These are phyloP conservation scores for Nasonia vitripennis DNA, from an alignment of 1,140 invertebrate species.

Conservation along the genomic window DNA sequence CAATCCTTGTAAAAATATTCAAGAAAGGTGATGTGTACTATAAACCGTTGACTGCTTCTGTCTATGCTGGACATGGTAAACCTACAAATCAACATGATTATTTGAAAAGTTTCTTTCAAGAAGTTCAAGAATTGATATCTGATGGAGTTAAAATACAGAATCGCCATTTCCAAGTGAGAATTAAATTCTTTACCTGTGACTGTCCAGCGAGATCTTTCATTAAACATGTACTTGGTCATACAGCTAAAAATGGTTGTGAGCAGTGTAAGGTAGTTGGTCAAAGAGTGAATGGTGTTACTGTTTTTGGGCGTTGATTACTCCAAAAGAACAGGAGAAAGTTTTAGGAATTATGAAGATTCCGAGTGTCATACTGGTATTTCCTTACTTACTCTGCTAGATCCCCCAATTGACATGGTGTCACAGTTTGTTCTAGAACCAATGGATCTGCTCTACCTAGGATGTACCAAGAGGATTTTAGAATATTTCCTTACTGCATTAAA, in stretches of 20 bases:
- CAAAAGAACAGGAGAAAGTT: not conserved
- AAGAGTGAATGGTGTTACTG: not conserved
- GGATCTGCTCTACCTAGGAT: not conserved
- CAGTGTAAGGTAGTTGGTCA: not conserved
- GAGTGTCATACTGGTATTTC: not conserved
- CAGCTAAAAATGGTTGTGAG: not conserved
- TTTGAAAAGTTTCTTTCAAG: constrained; percentile 37
- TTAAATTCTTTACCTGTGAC: constrained; percentile 28
- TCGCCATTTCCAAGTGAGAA: constrained; percentile 9
- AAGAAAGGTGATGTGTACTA: too few relatives aligned
- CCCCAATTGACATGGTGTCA: not conserved
- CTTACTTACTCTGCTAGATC: not conserved
- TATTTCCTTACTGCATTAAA: not conserved
- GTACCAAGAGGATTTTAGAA: not conserved
- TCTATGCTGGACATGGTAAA: too few relatives aligned
- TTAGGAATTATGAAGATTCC: not conserved
- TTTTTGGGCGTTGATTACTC: not conserved
- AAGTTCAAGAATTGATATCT: constrained; percentile 41
- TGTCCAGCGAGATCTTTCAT: not conserved
- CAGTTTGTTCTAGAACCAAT: constrained; percentile 5
- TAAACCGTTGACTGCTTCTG: too few relatives aligned
- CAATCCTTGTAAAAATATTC: constrained; percentile 27
- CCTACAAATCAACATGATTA: not conserved
- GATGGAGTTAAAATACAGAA: constrained; percentile 33
- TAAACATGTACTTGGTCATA: constrained; percentile 25